Evolutionary conservation across 2,888 invertebrate species (phyloP).

Genomic region (Euproctis similis): DNA sequence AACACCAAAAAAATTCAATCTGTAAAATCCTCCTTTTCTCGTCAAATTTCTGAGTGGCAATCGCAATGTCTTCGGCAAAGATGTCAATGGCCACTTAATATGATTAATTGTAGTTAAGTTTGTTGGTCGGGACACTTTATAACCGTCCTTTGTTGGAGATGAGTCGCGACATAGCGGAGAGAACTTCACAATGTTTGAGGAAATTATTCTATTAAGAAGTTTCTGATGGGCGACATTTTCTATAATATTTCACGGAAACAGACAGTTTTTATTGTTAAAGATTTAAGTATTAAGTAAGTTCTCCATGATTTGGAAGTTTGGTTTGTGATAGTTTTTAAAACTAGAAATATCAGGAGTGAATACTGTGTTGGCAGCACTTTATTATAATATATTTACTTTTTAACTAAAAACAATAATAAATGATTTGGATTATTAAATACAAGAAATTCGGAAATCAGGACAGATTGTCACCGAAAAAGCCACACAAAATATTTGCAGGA

Average conservation of each 20-base stretch:
- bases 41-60: slow-evolving; percentile 23
- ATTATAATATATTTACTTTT: too few relatives aligned
- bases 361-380: too few relatives aligned
- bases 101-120: slow-evolving; percentile 34
- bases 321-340: too few relatives aligned
- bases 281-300: too few relatives aligned
- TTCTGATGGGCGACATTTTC: slow-evolving; percentile 27
- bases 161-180: slow-evolving; percentile 28
- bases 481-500: too few relatives aligned
- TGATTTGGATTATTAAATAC: too few relatives aligned
- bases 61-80: slow-evolving; percentile 22
- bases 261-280: slow-evolving; percentile 10
- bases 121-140: slow-evolving; percentile 28
- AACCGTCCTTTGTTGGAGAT: slow-evolving; percentile 34
- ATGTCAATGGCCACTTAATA: slow-evolving; percentile 35
- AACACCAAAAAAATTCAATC: too few relatives aligned
- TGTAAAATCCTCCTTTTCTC: slow-evolving; percentile 2
- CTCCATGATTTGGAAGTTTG: too few relatives aligned
- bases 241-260: slow-evolving; percentile 23
- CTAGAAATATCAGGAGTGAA: too few relatives aligned
- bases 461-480: too few relatives aligned
- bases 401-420: too few relatives aligned
- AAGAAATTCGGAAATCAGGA: too few relatives aligned
- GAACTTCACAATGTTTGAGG: slow-evolving; percentile 32
- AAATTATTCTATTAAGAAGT: slow-evolving; percentile 36